Conservation (phyloP, 2,797 vertebrate species). For the Rhynchotus rufescens region DNA sequence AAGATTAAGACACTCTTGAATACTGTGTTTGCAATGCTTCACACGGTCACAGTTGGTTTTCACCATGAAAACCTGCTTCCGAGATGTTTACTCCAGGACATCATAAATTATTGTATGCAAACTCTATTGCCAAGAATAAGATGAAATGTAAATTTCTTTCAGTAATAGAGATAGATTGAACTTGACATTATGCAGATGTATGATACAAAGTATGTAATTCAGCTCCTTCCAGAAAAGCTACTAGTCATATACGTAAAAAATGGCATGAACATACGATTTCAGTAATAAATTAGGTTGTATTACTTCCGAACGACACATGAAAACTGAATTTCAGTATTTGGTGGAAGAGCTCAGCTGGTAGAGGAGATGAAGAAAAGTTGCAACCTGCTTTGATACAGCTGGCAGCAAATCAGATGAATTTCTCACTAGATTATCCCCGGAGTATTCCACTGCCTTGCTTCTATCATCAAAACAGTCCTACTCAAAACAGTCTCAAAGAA, state of each 20-base stretch:
- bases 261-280: background rate
- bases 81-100: background rate
- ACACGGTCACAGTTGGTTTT: background rate
- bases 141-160: background rate
- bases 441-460: background rate
- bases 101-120: background rate
- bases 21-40: background rate
- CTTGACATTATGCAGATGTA: background rate
- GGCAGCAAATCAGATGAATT: constrained; percentile 34
- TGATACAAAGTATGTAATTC: background rate
- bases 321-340: background rate
- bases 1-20: background rate
- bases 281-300: background rate
- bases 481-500: background rate
- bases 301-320: background rate
- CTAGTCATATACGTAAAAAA: background rate
- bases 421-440: background rate
- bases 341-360: background rate
- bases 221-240: background rate
- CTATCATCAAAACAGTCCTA: background rate
- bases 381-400: constrained; percentile 9
- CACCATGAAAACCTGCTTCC: background rate
- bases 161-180: background rate
- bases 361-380: background rate
- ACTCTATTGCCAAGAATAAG: background rate